Percentiles rank a stretch among this genome's conserved stretches.
phyloP scores from a whole-genome alignment of 1,140 invertebrate species.

The Copidosoma floridanum region DNA sequence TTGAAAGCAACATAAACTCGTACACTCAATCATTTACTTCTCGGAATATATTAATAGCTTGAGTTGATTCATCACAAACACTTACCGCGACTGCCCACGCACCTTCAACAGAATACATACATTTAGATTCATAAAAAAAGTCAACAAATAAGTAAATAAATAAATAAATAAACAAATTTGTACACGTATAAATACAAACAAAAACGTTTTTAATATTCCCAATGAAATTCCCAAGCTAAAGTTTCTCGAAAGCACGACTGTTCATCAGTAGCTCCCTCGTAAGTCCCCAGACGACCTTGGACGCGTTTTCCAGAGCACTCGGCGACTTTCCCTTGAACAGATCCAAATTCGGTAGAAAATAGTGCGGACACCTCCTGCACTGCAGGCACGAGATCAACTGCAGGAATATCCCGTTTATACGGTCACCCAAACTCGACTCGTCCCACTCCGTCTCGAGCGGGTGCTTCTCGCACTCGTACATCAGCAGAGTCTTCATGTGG shows the following conservation, averaged over 20 bases:
- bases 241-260: slow-evolving; percentile 81
- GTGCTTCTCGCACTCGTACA: slow-evolving; percentile 96
- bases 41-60: no score
- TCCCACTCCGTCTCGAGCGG: slow-evolving; percentile 90
- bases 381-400: slow-evolving; percentile 94
- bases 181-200: no score
- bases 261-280: slow-evolving; percentile 87
- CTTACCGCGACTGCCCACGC: no score
- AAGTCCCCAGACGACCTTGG: slow-evolving; percentile 89
- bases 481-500: slow-evolving; percentile 83
- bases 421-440: slow-evolving; percentile 82
- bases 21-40: no score
- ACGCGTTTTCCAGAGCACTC: slow-evolving; percentile 82
- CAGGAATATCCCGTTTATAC: slow-evolving; percentile 93
- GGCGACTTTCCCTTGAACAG: slow-evolving; percentile 87
- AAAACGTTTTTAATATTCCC: no score
- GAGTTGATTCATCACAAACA: no score
- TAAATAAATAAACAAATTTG: no score
- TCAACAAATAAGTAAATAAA: no score
- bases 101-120: no score
- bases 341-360: slow-evolving; percentile 85
- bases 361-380: slow-evolving; percentile 88
- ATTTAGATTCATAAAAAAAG: no score
- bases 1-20: no score
- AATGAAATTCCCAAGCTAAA: no score